Conservation (phyloP, 2,888 invertebrate genomes). For the Seira ritae region DNA sequence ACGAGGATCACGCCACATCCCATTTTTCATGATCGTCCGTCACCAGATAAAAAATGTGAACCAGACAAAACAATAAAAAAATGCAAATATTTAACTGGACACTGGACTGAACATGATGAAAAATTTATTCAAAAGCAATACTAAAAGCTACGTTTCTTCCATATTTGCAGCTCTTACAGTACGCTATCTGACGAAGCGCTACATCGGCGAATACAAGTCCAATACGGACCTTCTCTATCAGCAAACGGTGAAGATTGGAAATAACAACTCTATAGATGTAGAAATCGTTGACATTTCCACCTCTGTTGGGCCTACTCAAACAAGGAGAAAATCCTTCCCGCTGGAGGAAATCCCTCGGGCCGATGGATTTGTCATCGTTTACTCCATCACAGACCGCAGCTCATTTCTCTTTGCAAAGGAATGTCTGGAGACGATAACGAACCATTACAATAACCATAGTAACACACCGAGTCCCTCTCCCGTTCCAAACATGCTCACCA, state of each 20-base stretch:
- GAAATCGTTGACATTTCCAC: conserved; percentile 89
- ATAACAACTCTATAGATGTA: conserved; percentile 84
- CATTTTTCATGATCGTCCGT: too few species aligned
- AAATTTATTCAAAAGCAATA: too few species aligned
- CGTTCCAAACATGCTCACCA: background rate
- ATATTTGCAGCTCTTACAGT: conserved; percentile 86
- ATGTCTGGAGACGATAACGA: conserved; percentile 79
- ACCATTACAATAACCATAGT: conserved; percentile 47
- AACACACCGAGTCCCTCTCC: conserved; percentile 6
- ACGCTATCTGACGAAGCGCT: conserved; percentile 85
- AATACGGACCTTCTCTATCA: conserved; percentile 87
- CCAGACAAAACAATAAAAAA: too few species aligned
- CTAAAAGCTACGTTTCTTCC: too few species aligned
- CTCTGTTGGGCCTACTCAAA: conserved; percentile 74
- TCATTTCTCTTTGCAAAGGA: conserved; percentile 84
- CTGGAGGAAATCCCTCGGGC: conserved; percentile 84
- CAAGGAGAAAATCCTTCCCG: conserved; percentile 76
- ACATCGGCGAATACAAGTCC: conserved; percentile 88
- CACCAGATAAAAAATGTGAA: too few species aligned
- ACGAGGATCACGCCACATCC: too few species aligned
- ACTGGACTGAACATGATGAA: too few species aligned
- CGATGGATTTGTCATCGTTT: conserved; percentile 86
- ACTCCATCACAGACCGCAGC: conserved; percentile 84
- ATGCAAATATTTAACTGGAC: too few species aligned
- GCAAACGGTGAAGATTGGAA: conserved; percentile 84